Evolutionary conservation across 2,888 invertebrate genomes (phyloP).

Genomic region (Cerastis rubricosa): DNA sequence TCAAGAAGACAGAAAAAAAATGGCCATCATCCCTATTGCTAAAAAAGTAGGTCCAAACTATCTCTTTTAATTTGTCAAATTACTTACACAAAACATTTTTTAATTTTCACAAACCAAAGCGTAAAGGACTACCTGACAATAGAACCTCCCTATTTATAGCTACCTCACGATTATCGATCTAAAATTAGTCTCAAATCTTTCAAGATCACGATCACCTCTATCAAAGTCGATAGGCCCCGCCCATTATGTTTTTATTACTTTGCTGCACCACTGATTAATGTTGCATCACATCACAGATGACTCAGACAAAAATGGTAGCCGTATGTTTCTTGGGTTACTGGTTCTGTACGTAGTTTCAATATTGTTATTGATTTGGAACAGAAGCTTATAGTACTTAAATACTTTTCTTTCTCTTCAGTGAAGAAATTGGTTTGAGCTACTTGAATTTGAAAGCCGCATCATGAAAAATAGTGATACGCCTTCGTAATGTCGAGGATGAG

Average conservation of each 20-base stretch:
- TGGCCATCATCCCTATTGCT: no score
- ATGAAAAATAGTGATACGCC: no score
- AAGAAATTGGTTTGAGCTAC: no score
- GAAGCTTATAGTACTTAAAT: background rate
- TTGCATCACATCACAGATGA: slow-evolving; percentile 64
- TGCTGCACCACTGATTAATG: slow-evolving; percentile 30
- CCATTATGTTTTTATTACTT: slow-evolving; percentile 38
- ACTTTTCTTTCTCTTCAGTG: no score
- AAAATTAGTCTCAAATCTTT: slow-evolving; percentile 17
- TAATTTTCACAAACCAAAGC: background rate
- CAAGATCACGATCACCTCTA: slow-evolving; percentile 53
- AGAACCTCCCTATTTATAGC: background rate
- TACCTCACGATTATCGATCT: slow-evolving; percentile 22
- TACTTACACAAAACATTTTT: background rate
- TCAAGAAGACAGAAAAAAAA: no score
- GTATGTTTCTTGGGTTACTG: background rate
- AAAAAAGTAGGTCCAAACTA: no score
- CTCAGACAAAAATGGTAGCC: slow-evolving; percentile 32
- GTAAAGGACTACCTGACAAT: background rate
- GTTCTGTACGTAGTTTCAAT: slow-evolving; percentile 27
- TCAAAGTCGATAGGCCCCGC: slow-evolving; percentile 48
- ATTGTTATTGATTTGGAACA: background rate
- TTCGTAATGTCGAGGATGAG: no score
- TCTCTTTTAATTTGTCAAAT: background rate
- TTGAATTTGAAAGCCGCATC: no score